Percentiles rank a stretch among this genome's conserved stretches.
phyloP scores from a whole-genome alignment of 2,888 invertebrate species.

The Abscondita cerata region DNA sequence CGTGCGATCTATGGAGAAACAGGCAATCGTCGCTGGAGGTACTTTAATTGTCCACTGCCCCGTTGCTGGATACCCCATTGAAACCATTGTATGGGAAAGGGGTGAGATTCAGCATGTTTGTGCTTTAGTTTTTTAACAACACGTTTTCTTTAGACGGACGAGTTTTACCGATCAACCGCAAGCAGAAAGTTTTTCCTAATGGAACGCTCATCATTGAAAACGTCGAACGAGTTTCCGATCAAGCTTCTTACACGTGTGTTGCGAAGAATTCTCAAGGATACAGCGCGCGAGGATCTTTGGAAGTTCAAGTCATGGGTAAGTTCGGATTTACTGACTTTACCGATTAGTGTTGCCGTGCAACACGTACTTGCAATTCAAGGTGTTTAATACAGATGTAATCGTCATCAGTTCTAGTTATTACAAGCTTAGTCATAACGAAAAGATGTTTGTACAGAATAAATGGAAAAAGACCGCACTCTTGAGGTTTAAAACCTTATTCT shows the following conservation, averaged over 20 bases:
- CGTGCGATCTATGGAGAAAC: conserved; percentile 91
- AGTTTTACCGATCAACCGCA: conserved; percentile 89
- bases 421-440: too few species aligned
- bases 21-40: conserved; percentile 91
- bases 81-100: conserved; percentile 94
- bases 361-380: too few species aligned
- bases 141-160: conserved; percentile 69
- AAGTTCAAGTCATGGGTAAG: conserved; percentile 98
- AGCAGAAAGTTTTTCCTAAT: conserved; percentile 86
- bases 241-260: conserved; percentile 93
- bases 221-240: conserved; percentile 90
- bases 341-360: too few species aligned
- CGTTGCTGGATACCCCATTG: conserved; percentile 94
- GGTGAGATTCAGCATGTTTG: conserved; percentile 60
- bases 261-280: conserved; percentile 92
- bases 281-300: conserved; percentile 84
- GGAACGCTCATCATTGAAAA: conserved; percentile 94
- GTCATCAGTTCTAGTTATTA: too few species aligned
- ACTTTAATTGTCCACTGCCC: conserved; percentile 90
- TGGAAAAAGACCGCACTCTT: too few species aligned
- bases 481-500: too few species aligned
- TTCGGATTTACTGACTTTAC: conserved; percentile 43
- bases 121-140: too few species aligned
- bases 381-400: too few species aligned
- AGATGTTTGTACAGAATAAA: too few species aligned